These are phyloP conservation scores for Trachelus tabidus DNA, from an alignment of 2,888 invertebrate species.

Conservation along the genomic window DNA sequence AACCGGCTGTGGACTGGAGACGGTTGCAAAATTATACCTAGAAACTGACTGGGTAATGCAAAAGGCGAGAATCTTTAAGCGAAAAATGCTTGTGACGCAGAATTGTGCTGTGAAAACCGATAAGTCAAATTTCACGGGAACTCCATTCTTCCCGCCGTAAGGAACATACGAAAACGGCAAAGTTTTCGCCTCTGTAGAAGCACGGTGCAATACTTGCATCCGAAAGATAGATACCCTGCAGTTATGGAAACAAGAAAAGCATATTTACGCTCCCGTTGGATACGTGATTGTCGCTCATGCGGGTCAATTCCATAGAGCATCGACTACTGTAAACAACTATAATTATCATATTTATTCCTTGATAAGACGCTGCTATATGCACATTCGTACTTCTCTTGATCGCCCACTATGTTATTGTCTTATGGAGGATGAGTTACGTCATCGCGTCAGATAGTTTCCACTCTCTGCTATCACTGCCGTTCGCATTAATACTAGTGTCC, in stretches of 20 bases:
- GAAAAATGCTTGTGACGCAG: background rate
- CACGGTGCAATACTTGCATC: background rate
- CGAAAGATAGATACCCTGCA: background rate
- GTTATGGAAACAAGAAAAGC: background rate
- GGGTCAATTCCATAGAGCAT: background rate
- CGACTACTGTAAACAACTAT: background rate
- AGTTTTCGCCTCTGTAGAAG: background rate
- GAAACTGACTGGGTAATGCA: background rate
- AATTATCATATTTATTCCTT: background rate
- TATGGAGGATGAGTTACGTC: background rate
- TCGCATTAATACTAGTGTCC: background rate
- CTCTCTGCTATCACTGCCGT: background rate
- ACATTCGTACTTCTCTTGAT: background rate
- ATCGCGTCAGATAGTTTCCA: too few species aligned
- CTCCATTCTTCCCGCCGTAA: background rate
- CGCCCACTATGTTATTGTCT: background rate
- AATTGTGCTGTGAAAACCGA: background rate
- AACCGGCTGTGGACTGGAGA: too few species aligned
- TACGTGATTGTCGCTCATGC: background rate
- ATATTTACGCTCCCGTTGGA: background rate
- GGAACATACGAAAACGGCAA: background rate
- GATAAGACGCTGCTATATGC: background rate
- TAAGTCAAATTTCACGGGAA: background rate
- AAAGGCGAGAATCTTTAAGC: background rate
- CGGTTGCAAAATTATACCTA: background rate